Percentiles rank a stretch among this genome's conserved stretches.
These are phyloP conservation scores for Anthopleura sola DNA, from an alignment of 64 coral and sea anemone species.

Conservation along the genomic window DNA sequence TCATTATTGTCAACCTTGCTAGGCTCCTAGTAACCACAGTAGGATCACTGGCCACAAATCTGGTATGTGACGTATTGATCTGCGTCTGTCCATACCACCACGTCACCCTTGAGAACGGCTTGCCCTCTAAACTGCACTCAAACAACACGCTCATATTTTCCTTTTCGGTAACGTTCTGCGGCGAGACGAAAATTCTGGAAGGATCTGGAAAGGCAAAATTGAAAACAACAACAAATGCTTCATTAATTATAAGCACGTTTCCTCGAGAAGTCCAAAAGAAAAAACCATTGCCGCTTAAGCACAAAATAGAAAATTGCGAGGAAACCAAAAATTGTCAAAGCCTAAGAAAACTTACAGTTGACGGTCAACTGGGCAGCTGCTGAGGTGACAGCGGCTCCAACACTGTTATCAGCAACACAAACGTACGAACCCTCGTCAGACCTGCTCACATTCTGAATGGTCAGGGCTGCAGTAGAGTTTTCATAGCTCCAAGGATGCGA, in stretches of 20 bases:
- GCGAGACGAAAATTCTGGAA: background rate
- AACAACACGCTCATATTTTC: background rate
- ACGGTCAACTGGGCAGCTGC: slow-evolving; percentile 1
- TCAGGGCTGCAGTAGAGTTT: background rate
- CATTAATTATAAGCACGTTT: no score
- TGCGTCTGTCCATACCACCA: background rate
- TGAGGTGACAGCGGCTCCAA: background rate
- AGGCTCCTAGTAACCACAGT: background rate
- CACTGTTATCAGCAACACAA: background rate
- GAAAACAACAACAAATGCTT: background rate
- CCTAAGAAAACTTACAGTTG: background rate
- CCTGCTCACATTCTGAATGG: slow-evolving; percentile 7
- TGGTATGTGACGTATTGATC: background rate
- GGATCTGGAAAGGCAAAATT: background rate
- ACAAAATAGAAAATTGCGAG: no score
- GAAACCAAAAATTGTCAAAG: background rate
- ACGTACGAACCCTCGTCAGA: background rate
- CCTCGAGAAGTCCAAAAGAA: no score
- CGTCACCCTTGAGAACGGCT: background rate
- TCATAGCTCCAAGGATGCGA: background rate
- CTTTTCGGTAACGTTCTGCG: background rate
- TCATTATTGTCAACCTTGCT: background rate
- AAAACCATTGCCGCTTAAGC: no score
- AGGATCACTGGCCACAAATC: background rate
- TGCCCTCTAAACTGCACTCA: background rate